phyloP scores from a whole-genome alignment of 1,140 invertebrate species.

The Gryon sp. region DNA sequence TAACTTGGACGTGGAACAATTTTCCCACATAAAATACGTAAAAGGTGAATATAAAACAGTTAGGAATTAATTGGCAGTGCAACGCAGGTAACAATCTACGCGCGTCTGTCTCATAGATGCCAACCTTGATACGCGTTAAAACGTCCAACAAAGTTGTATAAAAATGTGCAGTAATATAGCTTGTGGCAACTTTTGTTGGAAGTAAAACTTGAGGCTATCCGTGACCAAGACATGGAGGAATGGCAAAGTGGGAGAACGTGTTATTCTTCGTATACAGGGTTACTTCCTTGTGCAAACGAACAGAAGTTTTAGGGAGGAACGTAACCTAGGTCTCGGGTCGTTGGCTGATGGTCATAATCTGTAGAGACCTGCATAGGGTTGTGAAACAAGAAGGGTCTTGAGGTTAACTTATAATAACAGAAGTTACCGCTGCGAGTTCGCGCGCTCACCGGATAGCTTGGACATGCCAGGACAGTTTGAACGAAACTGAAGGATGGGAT shows the following conservation, averaged over 20 bases:
- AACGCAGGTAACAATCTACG: constrained; percentile 19
- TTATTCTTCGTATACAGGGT: constrained; percentile 75
- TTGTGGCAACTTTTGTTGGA: constrained; percentile 31
- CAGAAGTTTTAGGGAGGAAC: constrained; percentile 70
- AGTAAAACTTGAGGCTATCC: constrained; percentile 28
- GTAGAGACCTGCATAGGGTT: constrained; percentile 46
- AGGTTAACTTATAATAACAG: constrained; percentile 80
- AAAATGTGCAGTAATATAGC: constrained; percentile 24
- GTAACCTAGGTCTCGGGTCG: constrained; percentile 73
- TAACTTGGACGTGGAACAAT: neutral
- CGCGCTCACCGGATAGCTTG: constrained; percentile 71
- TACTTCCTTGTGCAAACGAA: constrained; percentile 77
- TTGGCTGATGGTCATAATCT: constrained; percentile 79
- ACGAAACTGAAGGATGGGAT: constrained; percentile 76
- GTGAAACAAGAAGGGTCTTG: constrained; percentile 57
- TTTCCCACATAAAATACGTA: constrained; percentile 23
- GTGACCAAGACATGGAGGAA: constrained; percentile 58
- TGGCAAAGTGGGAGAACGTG: constrained; percentile 71
- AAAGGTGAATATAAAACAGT: constrained; percentile 33
- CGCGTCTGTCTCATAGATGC: constrained; percentile 45
- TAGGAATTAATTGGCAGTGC: constrained; percentile 24
- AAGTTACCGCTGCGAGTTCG: constrained; percentile 76
- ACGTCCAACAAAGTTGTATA: constrained; percentile 34
- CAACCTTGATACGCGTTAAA: constrained; percentile 38
- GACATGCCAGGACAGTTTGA: constrained; percentile 67